A percentile compares a stretch with the other conserved stretches of the same genome.
phyloP scores from a whole-genome alignment of 2,888 invertebrate genomes.

The Strigamia maritima region DNA sequence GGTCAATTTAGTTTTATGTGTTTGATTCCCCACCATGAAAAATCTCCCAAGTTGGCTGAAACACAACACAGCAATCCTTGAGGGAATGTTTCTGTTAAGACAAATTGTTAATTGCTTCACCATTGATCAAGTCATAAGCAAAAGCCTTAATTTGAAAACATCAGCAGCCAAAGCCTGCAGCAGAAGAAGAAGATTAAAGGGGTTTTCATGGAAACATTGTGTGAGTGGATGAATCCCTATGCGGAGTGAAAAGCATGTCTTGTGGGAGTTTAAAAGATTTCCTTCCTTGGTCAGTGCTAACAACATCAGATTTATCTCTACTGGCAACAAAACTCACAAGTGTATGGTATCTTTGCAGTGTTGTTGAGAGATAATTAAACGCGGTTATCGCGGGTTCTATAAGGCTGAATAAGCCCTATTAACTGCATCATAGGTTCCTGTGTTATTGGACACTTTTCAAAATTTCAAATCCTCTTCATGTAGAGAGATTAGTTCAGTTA shows the following conservation, averaged over 20 bases:
- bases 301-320: neutral
- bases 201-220: neutral
- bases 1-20: conserved; percentile 10
- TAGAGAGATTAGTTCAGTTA: neutral
- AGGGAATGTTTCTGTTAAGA: neutral
- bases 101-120: neutral
- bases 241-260: neutral
- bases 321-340: neutral
- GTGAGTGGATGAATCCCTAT: neutral
- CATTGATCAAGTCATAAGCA: conserved; percentile 7
- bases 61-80: neutral
- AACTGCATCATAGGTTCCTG: conserved; percentile 9
- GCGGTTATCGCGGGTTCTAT: neutral
- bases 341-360: neutral
- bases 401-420: neutral
- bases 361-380: neutral
- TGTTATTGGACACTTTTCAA: neutral
- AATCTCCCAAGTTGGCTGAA: neutral
- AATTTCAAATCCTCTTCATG: neutral
- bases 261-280: conserved; percentile 3
- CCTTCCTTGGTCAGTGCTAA: neutral
- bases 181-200: neutral
- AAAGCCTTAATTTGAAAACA: conserved; percentile 5
- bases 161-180: neutral
- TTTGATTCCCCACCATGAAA: neutral